Evolutionary conservation across 2,113 vertebrate genomes (phyloP).

Genomic region (Chaenogobius annularis): DNA sequence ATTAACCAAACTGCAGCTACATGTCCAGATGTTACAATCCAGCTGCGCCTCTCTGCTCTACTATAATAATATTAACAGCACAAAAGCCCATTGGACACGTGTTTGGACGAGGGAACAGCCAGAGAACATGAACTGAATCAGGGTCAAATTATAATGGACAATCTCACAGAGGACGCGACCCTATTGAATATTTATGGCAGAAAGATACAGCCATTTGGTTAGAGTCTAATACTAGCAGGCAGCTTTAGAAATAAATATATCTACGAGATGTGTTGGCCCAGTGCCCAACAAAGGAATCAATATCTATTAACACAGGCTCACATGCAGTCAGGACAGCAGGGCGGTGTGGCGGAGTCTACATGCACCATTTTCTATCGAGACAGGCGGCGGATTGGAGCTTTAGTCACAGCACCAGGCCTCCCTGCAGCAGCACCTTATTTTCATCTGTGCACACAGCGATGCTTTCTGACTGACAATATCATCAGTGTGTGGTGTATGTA

Average conservation of each 20-base stretch:
- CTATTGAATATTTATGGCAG: conserved; percentile 59
- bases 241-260: conserved; percentile 48
- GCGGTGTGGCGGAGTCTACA: conserved; percentile 37
- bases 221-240: conserved; percentile 17
- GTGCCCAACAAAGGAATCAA: conserved; percentile 58
- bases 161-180: conserved; percentile 56
- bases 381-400: conserved; percentile 36
- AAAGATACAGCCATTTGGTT: conserved; percentile 29
- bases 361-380: conserved; percentile 52
- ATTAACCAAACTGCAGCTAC: conserved; percentile 25
- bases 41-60: conserved; percentile 36
- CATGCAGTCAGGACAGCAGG: conserved; percentile 50
- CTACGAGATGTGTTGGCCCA: conserved; percentile 32
- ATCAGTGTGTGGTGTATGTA: conserved; percentile 52
- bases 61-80: background rate
- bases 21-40: conserved; percentile 47
- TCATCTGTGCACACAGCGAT: conserved; percentile 32
- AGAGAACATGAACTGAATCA: conserved; percentile 55
- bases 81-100: conserved; percentile 3
- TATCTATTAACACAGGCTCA: conserved; percentile 60
- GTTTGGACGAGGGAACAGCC: conserved; percentile 44
- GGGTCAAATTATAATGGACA: conserved; percentile 65
- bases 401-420: conserved; percentile 40
- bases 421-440: background rate
- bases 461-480: conserved; percentile 61